Conservation (phyloP, 35 echinoderm and acorn worm species). For the Diadema setosum region DNA sequence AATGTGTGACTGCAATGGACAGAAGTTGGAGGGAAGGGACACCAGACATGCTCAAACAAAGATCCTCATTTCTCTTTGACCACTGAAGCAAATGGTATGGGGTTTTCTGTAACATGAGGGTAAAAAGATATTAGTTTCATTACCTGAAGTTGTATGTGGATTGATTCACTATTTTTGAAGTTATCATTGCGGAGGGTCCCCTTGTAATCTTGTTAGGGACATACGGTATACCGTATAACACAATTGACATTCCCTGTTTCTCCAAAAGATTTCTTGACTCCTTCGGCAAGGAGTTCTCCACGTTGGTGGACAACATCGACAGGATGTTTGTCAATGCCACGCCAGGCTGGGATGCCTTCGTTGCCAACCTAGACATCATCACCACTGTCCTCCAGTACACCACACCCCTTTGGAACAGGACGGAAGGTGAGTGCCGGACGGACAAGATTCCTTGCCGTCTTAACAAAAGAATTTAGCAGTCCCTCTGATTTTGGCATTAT, state of each 20-base stretch:
- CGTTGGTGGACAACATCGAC: neutral
- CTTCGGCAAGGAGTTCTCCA: neutral
- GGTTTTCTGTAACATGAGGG: too few relatives aligned
- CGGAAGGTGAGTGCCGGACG: neutral
- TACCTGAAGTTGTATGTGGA: neutral
- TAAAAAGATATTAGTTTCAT: neutral
- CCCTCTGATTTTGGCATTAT: too few relatives aligned
- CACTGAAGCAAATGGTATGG: too few relatives aligned
- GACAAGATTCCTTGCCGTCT: too few relatives aligned
- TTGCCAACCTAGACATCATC: neutral
- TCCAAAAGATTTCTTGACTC: neutral
- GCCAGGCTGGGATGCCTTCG: neutral
- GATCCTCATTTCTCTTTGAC: neutral
- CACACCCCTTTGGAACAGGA: neutral
- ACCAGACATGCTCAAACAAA: neutral
- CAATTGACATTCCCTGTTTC: too few relatives aligned
- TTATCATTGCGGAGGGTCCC: too few relatives aligned
- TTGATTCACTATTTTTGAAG: too few relatives aligned
- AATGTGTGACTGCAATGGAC: too few relatives aligned
- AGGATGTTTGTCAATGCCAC: neutral
- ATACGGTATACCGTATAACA: neutral
- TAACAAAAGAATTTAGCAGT: too few relatives aligned
- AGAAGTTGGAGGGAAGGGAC: too few relatives aligned
- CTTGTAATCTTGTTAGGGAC: neutral
- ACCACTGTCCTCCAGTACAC: neutral